A percentile compares a stretch with the other conserved stretches of the same genome.
These are phyloP conservation scores for Drosophila aff. DNA, from an alignment of 1,140 invertebrate species.

Conservation along the genomic window DNA sequence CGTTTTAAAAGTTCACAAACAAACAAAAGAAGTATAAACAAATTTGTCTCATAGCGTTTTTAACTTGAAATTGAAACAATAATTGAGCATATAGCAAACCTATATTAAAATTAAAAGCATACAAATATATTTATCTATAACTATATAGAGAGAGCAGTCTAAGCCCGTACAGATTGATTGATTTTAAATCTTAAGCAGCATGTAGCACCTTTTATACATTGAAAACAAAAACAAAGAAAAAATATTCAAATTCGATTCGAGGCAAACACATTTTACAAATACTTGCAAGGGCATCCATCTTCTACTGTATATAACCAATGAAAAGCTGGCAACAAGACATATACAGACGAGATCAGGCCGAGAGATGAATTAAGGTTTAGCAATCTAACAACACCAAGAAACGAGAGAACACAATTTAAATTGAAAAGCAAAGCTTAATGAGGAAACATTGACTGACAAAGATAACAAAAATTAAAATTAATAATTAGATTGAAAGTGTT, in stretches of 20 bases:
- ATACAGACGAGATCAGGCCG: constrained; percentile 54
- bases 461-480: constrained; percentile 46
- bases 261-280: constrained; percentile 37
- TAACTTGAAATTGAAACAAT: constrained; percentile 76
- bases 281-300: constrained; percentile 35
- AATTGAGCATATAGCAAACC: constrained; percentile 71
- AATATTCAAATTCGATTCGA: constrained; percentile 34
- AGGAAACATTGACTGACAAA: constrained; percentile 79
- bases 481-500: constrained; percentile 51
- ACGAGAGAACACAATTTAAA: constrained; percentile 46
- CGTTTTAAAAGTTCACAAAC: constrained; percentile 51
- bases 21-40: constrained; percentile 21
- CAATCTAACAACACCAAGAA: constrained; percentile 41
- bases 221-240: not conserved
- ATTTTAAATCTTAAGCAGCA: constrained; percentile 78
- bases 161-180: constrained; percentile 57
- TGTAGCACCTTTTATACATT: constrained; percentile 73
- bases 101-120: constrained; percentile 38
- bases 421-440: constrained; percentile 80
- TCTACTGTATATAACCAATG: constrained; percentile 35
- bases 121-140: constrained; percentile 67
- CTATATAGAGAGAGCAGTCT: constrained; percentile 63
- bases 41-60: constrained; percentile 60
- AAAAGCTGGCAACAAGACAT: constrained; percentile 27
- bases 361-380: constrained; percentile 48